Evolutionary conservation across 2,888 invertebrate species (phyloP).

Genomic region (Spodoptera exigua): DNA sequence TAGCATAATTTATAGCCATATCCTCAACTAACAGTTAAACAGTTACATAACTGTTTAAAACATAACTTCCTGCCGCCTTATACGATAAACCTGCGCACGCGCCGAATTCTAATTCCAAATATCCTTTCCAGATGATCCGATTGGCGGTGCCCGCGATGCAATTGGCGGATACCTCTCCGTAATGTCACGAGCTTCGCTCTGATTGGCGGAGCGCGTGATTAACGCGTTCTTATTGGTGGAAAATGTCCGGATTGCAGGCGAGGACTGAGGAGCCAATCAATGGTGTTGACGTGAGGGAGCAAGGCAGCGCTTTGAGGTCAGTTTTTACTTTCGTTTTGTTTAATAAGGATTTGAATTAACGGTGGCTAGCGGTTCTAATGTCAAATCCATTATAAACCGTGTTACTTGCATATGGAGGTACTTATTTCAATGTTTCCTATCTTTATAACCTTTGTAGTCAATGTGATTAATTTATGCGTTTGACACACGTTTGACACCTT

Average conservation of each 20-base stretch:
- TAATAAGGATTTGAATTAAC: slow-evolving; percentile 23
- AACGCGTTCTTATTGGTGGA: slow-evolving; percentile 71
- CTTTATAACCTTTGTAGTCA: no score
- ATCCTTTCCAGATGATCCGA: slow-evolving; percentile 55
- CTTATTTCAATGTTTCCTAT: no score
- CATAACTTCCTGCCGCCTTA: slow-evolving; percentile 59
- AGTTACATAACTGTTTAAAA: slow-evolving; percentile 69
- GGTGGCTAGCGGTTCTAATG: slow-evolving; percentile 4
- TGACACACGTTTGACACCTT: no score
- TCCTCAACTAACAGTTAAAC: slow-evolving; percentile 60
- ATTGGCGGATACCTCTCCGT: slow-evolving; percentile 64
- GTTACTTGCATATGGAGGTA: no score
- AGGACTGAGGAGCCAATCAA: slow-evolving; percentile 82
- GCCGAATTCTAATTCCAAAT: slow-evolving; percentile 58
- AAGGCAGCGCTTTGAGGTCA: slow-evolving; percentile 85
- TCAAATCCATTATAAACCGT: no score
- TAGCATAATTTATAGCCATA: slow-evolving; percentile 56
- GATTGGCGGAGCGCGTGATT: slow-evolving; percentile 72
- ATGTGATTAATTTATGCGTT: no score
- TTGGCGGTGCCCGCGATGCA: slow-evolving; percentile 51
- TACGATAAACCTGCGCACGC: slow-evolving; percentile 50
- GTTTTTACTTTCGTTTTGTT: slow-evolving; percentile 51
- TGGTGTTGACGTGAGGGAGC: slow-evolving; percentile 85
- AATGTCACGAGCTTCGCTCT: slow-evolving; percentile 61
- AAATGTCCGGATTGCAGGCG: slow-evolving; percentile 85